These are phyloP conservation scores for Mythimna impura DNA, from an alignment of 2,888 invertebrate genomes.

Conservation along the genomic window DNA sequence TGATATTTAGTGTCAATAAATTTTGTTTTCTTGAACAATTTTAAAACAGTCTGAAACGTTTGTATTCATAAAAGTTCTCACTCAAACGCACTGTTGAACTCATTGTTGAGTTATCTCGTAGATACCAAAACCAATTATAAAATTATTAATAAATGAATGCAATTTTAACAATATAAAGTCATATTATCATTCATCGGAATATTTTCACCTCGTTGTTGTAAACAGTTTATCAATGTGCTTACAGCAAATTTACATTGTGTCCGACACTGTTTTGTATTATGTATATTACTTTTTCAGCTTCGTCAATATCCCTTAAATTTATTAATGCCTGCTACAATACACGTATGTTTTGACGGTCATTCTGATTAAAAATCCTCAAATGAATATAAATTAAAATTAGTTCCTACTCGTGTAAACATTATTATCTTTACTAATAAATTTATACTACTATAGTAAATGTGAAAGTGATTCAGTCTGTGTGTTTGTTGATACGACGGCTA, in stretches of 20 bases:
- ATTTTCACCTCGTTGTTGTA: neutral
- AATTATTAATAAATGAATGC: neutral
- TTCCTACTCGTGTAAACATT: neutral
- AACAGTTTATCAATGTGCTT: neutral
- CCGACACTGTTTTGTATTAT: conserved; percentile 1
- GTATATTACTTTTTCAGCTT: neutral
- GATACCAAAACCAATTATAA: neutral
- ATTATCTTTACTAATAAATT: too few species aligned
- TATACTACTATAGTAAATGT: too few species aligned
- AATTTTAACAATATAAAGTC: neutral
- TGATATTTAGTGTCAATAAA: too few species aligned
- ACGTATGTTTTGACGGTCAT: neutral
- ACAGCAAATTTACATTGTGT: neutral
- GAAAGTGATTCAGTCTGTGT: too few species aligned
- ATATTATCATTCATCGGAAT: neutral
- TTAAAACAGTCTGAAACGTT: too few species aligned
- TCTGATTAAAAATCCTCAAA: too few species aligned
- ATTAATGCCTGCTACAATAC: neutral
- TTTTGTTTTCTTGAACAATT: too few species aligned
- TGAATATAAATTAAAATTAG: neutral
- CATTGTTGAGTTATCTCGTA: too few species aligned
- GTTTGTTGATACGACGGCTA: too few species aligned
- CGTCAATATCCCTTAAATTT: neutral
- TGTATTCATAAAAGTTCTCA: too few species aligned
- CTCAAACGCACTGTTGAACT: too few species aligned